Evolutionary conservation across 1,140 invertebrate genomes (phyloP), one percentile per base, ranked within the genome.

Genomic region (Drosophila seguyi): DNA sequence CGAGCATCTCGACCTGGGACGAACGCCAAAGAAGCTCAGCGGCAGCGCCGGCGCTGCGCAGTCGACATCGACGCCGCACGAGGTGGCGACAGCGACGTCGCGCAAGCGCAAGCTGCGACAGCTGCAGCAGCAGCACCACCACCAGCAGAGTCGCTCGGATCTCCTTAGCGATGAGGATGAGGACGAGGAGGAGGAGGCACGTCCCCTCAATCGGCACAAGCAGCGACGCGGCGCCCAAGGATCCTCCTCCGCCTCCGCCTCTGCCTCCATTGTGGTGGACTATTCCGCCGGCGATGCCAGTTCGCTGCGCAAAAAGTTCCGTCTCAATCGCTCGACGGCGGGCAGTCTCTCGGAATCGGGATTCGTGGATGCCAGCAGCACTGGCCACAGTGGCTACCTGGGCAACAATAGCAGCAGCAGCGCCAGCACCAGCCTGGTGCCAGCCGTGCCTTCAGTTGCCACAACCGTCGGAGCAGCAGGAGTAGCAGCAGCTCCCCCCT

Each of bases 231-330:
- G 68, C n/a, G 55, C 44, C 3, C 61, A 63, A n/a, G 61, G 50
- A 36, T 61, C 67, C 52, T 62, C 68, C 56, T 60, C 52, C 16
- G 60, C 41, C 47, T 29, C 57, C 8, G 71, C 41, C 47, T 29
- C 57, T 6, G 71, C 72, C 52, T 61, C 73, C 65, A 90, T 92
- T 36, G 85, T 86, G 13, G 77, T 91, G 36, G 79, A 91, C 39
- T 67, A 86, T 47, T 86, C 87, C 71, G 71, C 61, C 39, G 81
- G 72, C 50, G 91, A 91, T 42, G 90, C 83, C 42, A 88, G 77
- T 50, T 92, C 91, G 52, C 66, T 92, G 62, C 91, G 91, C 55
- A 92, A 92, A 47, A 92, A 92, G 60, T 92, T 92, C 53, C 90
- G 91, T 0, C 62, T 92, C 16, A 92, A 91, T 61, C 86, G 80